Base-by-base conservation (phyloP, 2,113 vertebrate species). In the Silurus glanis region DNA sequence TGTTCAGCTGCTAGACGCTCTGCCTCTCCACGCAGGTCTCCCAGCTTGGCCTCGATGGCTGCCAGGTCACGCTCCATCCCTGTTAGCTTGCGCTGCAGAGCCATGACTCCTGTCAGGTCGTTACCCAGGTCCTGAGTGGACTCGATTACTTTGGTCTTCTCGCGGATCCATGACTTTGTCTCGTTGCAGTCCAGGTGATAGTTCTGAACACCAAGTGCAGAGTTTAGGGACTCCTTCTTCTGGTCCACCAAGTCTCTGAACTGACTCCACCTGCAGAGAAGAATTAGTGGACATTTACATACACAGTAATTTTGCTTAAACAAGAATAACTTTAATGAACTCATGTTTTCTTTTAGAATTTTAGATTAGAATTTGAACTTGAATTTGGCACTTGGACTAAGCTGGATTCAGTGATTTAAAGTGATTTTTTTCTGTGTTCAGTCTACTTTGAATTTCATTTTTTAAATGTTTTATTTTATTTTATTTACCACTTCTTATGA, bases 71-170 rank as follows among this genome's bases (percentile, higher is more conserved):
- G 95, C 88, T 99, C 98, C 98, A 99, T 99, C 87, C 98, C 98
- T 0, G 98, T 99, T 92, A 99, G 93, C 92, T 99, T 99, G 91
- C 98, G 96, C 93, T 99, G 98, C 92, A 99, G 95, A 10, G 98
- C 98, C 97, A 99, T 99, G 87, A 99, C 98, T 0, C 98, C 98
- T 0, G 98, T 96, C 89, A 99, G 95, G 92, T 99, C 98, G 0
- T 99, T 99, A 28, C 98, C 98, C 90, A 99, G 94, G 91, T 99
- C 98, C 90, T 99, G 98, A 0, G 98, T 99, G 28, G 98, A 99
- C 92, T 99, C 98, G 0, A 99, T 99, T 69, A 99, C 97, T 95
- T 99, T 99, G 93, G 98, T 99, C 94, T 99, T 99, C 93, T 99
- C 98, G 49, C 97, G 97, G 92, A 99, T 99, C 98, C 98, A 99